phyloP scores from a whole-genome alignment of 2,113 vertebrate genomes.

The Tupaia tana region DNA sequence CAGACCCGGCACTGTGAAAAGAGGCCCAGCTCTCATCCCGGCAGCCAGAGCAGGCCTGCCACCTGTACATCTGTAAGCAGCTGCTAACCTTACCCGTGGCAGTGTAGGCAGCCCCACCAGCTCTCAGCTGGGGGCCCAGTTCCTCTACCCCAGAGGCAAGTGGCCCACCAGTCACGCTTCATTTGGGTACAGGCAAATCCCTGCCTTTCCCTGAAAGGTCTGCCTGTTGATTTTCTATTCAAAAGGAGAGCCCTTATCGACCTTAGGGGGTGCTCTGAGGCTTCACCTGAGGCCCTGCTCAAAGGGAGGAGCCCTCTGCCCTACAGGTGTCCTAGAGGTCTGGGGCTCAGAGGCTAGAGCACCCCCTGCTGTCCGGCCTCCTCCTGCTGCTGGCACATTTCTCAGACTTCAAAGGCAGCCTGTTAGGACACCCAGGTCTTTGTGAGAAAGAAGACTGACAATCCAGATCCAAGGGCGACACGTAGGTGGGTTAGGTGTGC shows the following conservation, averaged over 20 bases:
- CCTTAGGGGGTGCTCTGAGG: slow-evolving; percentile 2
- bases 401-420: neutral
- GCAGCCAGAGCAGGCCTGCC: neutral
- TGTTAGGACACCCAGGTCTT: neutral
- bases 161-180: neutral
- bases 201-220: slow-evolving; percentile 56
- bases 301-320: neutral
- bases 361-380: neutral
- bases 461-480: neutral
- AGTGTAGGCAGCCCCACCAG: neutral
- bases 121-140: neutral
- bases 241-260: neutral
- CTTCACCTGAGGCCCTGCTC: neutral
- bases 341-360: neutral
- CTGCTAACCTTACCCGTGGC: accelerated
- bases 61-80: neutral
- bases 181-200: neutral
- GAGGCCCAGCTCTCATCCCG: neutral
- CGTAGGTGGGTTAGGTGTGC: neutral
- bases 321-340: neutral
- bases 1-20: neutral
- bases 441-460: neutral
- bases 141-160: slow-evolving; percentile 44
- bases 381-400: neutral
- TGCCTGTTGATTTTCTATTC: neutral